Evolutionary conservation across 2,113 vertebrate species (phyloP).

Genomic region (Lophura nycthemera): DNA sequence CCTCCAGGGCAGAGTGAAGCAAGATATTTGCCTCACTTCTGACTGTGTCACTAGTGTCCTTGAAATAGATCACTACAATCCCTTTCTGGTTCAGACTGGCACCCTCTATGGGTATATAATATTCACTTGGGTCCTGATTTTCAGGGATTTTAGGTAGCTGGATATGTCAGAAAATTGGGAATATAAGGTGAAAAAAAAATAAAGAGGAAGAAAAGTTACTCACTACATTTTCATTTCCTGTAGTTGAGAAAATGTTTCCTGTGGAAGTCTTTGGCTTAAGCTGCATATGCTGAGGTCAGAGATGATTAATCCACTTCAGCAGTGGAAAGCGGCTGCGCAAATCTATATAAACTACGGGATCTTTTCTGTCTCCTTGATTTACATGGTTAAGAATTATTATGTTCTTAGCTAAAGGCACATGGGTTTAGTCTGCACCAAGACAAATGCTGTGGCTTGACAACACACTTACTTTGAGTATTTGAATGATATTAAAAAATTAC

Average conservation of each 20-base stretch:
- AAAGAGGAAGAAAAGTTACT: neutral
- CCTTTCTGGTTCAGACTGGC: neutral
- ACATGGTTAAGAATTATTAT: neutral
- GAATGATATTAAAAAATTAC: neutral
- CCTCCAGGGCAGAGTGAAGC: conserved; percentile 37
- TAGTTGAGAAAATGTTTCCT: neutral
- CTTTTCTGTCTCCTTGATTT: neutral
- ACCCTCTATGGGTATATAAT: neutral
- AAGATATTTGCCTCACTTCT: conserved; percentile 42
- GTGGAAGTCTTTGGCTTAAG: neutral
- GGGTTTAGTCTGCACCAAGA: neutral
- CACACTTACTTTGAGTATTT: neutral
- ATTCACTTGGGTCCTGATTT: neutral
- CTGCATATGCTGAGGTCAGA: conserved; percentile 1
- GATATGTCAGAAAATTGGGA: neutral
- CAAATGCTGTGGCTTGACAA: neutral
- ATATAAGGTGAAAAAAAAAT: neutral
- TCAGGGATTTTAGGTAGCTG: neutral
- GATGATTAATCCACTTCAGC: conserved; percentile 30
- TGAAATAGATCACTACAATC: conserved; percentile 52
- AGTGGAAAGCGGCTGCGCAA: conserved; percentile 19
- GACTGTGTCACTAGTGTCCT: conserved; percentile 56
- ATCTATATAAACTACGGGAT: conserved; percentile 9
- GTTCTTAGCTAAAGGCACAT: neutral
- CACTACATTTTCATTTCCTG: neutral